A percentile compares a stretch with the other conserved stretches of the same genome.
Evolutionary conservation across 2,888 invertebrate genomes (phyloP).

Genomic region (Mesopsocus fuscifrons): DNA sequence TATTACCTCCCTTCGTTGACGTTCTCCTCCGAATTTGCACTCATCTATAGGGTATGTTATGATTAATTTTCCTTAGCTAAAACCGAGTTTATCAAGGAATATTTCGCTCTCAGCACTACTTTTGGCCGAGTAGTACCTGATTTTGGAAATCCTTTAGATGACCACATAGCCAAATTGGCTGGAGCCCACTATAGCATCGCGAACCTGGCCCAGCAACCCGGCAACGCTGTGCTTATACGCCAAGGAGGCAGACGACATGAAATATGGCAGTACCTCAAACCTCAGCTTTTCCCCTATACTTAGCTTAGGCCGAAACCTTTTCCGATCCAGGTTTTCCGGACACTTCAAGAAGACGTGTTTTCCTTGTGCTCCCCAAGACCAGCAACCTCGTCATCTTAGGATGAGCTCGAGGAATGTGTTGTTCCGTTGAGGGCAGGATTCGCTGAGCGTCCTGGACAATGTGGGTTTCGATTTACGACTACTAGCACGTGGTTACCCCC

Average conservation of each 20-base stretch:
- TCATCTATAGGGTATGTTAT: too few relatives aligned
- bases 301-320: too few relatives aligned
- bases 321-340: too few relatives aligned
- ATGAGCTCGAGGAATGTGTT: background rate
- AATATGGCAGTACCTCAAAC: constrained; percentile 16
- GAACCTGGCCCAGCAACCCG: constrained; percentile 11
- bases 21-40: too few relatives aligned
- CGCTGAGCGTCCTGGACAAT: background rate
- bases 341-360: background rate
- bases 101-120: too few relatives aligned
- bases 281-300: background rate
- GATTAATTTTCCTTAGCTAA: too few relatives aligned
- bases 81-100: too few relatives aligned
- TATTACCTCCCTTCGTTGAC: too few relatives aligned
- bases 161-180: too few relatives aligned
- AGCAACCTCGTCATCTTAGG: background rate
- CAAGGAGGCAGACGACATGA: constrained; percentile 20
- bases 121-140: too few relatives aligned
- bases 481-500: background rate
- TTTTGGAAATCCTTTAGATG: too few relatives aligned
- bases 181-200: too few relatives aligned
- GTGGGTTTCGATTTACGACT: background rate
- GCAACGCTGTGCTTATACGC: constrained; percentile 12
- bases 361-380: background rate
- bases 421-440: background rate